These are phyloP conservation scores for Pithys albifrons DNA, from an alignment of 2,113 vertebrate genomes.

Conservation along the genomic window DNA sequence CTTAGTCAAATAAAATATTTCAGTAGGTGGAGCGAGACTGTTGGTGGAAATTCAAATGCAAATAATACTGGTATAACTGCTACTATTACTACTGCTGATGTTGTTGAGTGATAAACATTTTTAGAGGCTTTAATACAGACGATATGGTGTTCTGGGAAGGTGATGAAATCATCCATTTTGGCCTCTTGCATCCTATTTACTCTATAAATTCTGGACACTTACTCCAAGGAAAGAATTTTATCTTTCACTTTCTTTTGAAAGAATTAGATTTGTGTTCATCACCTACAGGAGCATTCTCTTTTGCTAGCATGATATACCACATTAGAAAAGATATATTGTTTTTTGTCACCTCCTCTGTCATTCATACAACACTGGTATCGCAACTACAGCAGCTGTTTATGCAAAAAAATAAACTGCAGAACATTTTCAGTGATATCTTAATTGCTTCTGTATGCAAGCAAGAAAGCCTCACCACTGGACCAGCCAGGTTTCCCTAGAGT, in stretches of 20 bases:
- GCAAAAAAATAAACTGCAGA: neutral
- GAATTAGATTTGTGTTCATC: neutral
- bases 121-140: neutral
- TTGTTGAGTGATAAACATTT: neutral
- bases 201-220: neutral
- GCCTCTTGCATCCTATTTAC: neutral
- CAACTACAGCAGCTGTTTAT: neutral
- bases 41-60: neutral
- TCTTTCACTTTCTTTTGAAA: neutral
- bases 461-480: neutral
- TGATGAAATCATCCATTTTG: neutral
- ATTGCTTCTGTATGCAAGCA: neutral
- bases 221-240: neutral
- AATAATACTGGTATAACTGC: neutral
- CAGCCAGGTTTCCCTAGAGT: neutral
- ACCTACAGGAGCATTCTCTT: neutral
- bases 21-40: neutral
- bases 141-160: neutral
- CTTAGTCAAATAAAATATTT: neutral
- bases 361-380: neutral
- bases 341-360: neutral
- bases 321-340: neutral
- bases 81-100: neutral
- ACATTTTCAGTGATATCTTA: neutral
- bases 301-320: neutral